Evolutionary conservation across 1,140 invertebrate species (phyloP).

Genomic region (Pseudomyrmex concolor): DNA sequence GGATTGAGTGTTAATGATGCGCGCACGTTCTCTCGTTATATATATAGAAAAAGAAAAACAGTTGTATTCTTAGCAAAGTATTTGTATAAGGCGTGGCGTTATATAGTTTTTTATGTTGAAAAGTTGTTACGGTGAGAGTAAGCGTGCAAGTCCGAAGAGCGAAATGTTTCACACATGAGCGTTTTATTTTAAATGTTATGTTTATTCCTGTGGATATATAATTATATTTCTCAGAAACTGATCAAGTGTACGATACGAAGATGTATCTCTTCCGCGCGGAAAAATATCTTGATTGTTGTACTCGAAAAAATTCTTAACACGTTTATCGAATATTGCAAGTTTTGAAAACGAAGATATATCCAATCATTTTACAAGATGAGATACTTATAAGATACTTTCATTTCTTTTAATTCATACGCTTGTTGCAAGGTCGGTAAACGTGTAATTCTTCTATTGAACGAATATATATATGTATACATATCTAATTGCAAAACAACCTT

Average conservation of each 20-base stretch:
- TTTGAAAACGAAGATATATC: neutral
- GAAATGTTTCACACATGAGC: constrained; percentile 59
- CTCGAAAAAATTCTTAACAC: neutral
- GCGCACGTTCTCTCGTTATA: constrained; percentile 34
- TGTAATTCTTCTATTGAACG: constrained; percentile 23
- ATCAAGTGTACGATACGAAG: constrained; percentile 71
- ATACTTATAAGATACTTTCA: neutral
- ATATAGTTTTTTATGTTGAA: constrained; percentile 62
- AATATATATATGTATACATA: neutral
- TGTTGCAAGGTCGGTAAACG: constrained; percentile 36
- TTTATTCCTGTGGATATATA: constrained; percentile 63
- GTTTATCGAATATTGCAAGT: constrained; percentile 10
- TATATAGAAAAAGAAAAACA: constrained; percentile 10
- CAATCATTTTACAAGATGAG: neutral
- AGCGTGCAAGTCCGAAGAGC: constrained; percentile 56
- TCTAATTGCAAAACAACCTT: neutral
- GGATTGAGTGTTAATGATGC: constrained; percentile 54
- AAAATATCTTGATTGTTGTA: constrained; percentile 26
- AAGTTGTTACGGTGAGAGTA: constrained; percentile 75
- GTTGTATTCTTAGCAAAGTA: constrained; percentile 59
- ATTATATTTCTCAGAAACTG: constrained; percentile 64
- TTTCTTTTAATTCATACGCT: constrained; percentile 9
- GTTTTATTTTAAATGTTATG: constrained; percentile 66
- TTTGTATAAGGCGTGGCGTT: constrained; percentile 60
- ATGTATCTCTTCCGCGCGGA: constrained; percentile 61